Conservation (phyloP, 2,888 invertebrate species). For the Mythimna impura region DNA sequence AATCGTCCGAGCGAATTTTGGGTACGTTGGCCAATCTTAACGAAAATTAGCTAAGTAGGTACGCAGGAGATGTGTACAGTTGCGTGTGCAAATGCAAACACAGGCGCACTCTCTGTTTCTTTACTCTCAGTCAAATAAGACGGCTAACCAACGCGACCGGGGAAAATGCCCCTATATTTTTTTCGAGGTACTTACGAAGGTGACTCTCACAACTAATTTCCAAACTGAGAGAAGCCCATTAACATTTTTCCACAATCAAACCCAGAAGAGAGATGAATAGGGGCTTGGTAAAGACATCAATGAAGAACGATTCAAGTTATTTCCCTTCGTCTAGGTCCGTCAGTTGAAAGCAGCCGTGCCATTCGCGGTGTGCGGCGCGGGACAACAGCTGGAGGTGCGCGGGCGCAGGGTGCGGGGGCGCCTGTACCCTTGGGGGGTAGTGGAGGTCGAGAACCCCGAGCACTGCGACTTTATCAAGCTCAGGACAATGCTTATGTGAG, state of each 20-base stretch:
- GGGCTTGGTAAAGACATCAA: not conserved
- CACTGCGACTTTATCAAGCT: constrained; percentile 99
- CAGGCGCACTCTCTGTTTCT: too few relatives aligned
- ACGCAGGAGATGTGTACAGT: too few relatives aligned
- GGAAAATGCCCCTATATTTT: not conserved
- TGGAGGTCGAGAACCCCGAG: constrained; percentile 99
- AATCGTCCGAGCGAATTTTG: not conserved
- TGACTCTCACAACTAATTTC: not conserved
- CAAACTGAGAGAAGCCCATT: not conserved
- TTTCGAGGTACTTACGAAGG: not conserved
- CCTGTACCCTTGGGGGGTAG: constrained; percentile 99
- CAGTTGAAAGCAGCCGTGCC: constrained; percentile 98
- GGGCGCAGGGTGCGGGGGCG: constrained; percentile 98
- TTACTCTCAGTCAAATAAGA: too few relatives aligned
- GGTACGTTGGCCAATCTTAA: too few relatives aligned
- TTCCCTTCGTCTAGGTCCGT: constrained; percentile 90
- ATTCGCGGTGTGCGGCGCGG: constrained; percentile 99
- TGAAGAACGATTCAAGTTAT: not conserved
- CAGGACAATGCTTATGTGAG: constrained; percentile 98
- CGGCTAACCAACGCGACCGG: not conserved
- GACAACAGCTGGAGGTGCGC: constrained; percentile 98
- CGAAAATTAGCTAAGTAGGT: too few relatives aligned
- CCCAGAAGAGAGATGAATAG: not conserved
- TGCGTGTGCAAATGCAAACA: too few relatives aligned
- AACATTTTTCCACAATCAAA: not conserved